phyloP scores from a whole-genome alignment of 2,888 invertebrate species.

The Pimpla rufipes region DNA sequence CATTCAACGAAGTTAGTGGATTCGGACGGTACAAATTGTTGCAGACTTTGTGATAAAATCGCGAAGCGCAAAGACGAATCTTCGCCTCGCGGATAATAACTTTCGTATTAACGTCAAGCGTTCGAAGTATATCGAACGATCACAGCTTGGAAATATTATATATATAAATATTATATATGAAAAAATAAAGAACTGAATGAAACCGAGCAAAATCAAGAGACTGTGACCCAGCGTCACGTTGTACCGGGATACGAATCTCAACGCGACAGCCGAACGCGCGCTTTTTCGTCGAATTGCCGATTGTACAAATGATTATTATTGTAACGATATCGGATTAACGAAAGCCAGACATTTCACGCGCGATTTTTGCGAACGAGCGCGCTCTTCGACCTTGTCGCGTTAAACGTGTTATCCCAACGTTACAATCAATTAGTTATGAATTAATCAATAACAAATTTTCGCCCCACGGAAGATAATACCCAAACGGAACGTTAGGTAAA shows the following conservation, averaged over 20 bases:
- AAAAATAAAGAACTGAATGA: slow-evolving; percentile 42
- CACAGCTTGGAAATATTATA: slow-evolving; percentile 54
- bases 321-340: slow-evolving; percentile 28
- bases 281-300: slow-evolving; percentile 51
- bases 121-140: slow-evolving; percentile 53
- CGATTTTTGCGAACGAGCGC: slow-evolving; percentile 19
- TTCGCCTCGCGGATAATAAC: slow-evolving; percentile 55
- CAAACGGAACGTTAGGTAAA: slow-evolving; percentile 44
- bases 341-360: slow-evolving; percentile 44
- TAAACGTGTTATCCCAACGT: slow-evolving; percentile 43
- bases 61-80: slow-evolving; percentile 1
- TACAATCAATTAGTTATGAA: slow-evolving; percentile 63
- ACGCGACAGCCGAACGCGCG: slow-evolving; percentile 45
- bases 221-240: slow-evolving; percentile 54
- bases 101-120: slow-evolving; percentile 48
- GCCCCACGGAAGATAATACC: slow-evolving; percentile 52
- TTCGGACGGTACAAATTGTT: slow-evolving; percentile 12
- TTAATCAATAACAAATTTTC: slow-evolving; percentile 50
- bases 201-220: slow-evolving; percentile 53
- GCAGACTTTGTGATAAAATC: slow-evolving; percentile 40
- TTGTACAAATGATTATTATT: slow-evolving; percentile 61
- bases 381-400: slow-evolving; percentile 40
- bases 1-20: not conserved
- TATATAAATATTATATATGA: slow-evolving; percentile 29
- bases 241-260: slow-evolving; percentile 44